phyloP scores from a whole-genome alignment of 2,113 vertebrate species.

The Bostrychus sinensis region DNA sequence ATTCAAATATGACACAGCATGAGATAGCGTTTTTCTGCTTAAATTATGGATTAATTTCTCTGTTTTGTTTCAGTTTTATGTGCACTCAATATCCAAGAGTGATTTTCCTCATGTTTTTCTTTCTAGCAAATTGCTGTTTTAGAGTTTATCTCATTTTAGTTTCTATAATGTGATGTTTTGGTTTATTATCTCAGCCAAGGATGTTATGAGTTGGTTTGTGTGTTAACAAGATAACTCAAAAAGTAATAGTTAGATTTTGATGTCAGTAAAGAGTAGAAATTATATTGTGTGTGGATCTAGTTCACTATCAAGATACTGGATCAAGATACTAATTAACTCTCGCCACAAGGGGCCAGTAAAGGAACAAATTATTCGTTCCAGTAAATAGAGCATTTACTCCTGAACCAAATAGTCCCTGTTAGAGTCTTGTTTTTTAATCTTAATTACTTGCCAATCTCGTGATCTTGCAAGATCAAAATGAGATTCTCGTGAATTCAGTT shows the following conservation, averaged over 20 bases:
- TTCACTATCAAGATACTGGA: too few species aligned
- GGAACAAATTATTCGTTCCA: too few species aligned
- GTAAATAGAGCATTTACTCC: too few species aligned
- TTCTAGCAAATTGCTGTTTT: background rate
- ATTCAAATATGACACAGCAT: constrained; percentile 10
- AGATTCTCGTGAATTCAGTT: too few species aligned
- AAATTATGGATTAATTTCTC: background rate
- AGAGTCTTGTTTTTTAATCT: too few species aligned
- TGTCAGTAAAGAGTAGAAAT: too few species aligned
- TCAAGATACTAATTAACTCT: too few species aligned
- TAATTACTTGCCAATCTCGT: too few species aligned
- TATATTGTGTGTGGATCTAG: too few species aligned
- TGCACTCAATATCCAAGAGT: background rate
- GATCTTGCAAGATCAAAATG: too few species aligned
- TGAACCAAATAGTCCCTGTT: too few species aligned
- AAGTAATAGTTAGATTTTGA: background rate
- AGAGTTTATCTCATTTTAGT: constrained; percentile 15
- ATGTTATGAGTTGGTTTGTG: background rate
- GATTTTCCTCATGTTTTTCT: background rate
- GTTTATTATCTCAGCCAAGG: background rate
- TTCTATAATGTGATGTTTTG: background rate
- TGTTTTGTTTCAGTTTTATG: constrained; percentile 2
- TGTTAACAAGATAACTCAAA: background rate
- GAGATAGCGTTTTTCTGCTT: constrained; percentile 6
- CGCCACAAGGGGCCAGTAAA: too few species aligned